phyloP scores from a whole-genome alignment of 2,797 vertebrate genomes.

The Aldrovandia affinis region DNA sequence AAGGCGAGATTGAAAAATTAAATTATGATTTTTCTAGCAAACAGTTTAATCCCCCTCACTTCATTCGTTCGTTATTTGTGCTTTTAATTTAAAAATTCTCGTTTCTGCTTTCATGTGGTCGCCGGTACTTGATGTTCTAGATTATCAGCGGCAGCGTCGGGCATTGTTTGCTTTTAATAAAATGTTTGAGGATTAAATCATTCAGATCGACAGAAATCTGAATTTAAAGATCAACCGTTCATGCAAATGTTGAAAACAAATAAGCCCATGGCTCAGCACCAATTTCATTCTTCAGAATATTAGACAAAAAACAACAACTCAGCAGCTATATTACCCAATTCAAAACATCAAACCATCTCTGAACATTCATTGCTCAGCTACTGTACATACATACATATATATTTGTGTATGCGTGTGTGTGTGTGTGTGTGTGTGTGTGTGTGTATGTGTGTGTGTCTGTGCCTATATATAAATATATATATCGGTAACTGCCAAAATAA shows the following conservation, averaged over 20 bases:
- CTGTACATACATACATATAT: not conserved
- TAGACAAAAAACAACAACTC: conserved; percentile 62
- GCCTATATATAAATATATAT: no score
- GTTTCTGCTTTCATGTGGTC: conserved; percentile 71
- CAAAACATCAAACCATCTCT: no score
- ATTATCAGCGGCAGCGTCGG: conserved; percentile 71
- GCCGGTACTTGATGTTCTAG: conserved; percentile 76
- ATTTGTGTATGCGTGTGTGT: not conserved
- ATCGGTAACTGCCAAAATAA: no score
- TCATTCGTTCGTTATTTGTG: conserved; percentile 74
- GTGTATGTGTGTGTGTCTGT: no score
- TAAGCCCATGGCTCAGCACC: conserved; percentile 67
- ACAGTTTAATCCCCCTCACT: conserved; percentile 76
- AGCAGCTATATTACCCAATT: no score
- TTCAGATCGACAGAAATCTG: conserved; percentile 74
- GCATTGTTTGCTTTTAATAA: conserved; percentile 82
- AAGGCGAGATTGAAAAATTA: conserved; percentile 68
- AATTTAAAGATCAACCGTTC: conserved; percentile 64
- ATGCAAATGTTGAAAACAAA: conserved; percentile 67
- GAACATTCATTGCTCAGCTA: no score
- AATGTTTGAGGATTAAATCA: conserved; percentile 74
- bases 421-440: no score
- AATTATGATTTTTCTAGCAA: conserved; percentile 69
- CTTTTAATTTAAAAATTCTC: conserved; percentile 78
- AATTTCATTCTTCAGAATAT: conserved; percentile 76